Conservation (phyloP, 2,888 invertebrate species). For the Diadegma fenestrale region DNA sequence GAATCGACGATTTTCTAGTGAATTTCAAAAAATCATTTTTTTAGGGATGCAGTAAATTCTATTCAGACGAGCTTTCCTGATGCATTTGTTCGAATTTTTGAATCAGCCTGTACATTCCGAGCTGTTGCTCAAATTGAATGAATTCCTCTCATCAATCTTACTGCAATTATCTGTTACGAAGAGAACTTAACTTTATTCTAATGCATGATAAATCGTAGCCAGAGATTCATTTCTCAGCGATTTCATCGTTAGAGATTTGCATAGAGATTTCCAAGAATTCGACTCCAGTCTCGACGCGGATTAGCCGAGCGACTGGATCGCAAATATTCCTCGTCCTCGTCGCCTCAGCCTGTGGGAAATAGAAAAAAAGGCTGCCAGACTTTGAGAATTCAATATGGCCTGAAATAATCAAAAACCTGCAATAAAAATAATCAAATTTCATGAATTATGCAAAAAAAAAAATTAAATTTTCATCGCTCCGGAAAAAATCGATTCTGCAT, state of each 20-base stretch:
- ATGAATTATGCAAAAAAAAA: not conserved
- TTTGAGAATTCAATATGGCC: not conserved
- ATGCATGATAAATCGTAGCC: constrained; percentile 3
- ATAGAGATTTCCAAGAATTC: constrained; percentile 30
- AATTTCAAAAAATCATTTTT: too few species aligned
- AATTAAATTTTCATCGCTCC: too few species aligned
- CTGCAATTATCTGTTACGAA: constrained; percentile 12
- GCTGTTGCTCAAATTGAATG: constrained; percentile 8
- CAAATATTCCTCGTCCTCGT: not conserved
- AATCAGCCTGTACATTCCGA: constrained; percentile 5
- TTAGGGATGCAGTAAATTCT: not conserved
- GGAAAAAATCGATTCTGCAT: too few species aligned
- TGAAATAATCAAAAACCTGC: not conserved
- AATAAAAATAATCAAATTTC: not conserved
- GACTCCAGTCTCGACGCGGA: not conserved
- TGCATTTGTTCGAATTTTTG: not conserved
- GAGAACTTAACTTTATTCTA: constrained; percentile 14
- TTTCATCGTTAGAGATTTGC: constrained; percentile 17
- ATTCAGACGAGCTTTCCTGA: not conserved
- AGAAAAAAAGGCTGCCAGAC: constrained; percentile 6
- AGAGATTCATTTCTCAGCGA: not conserved
- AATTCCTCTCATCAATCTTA: not conserved
- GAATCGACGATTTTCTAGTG: too few species aligned
- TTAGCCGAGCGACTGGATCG: not conserved
- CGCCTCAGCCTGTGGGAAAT: constrained; percentile 5